Evolutionary conservation across 2,797 vertebrate genomes (phyloP).

Genomic region (Triplophysa bombifrons): DNA sequence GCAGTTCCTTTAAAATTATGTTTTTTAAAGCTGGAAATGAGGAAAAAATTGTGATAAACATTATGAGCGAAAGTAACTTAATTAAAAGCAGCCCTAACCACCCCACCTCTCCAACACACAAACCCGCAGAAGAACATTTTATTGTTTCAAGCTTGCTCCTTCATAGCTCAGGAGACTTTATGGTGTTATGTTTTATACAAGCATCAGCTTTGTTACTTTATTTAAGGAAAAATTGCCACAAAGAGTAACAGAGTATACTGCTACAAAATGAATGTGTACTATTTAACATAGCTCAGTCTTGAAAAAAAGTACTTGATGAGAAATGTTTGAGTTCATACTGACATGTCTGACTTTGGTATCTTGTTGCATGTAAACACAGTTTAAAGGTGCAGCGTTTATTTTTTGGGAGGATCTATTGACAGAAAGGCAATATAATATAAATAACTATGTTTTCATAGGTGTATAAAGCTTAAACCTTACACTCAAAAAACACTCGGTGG

Average conservation of each 20-base stretch:
- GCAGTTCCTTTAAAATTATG: constrained; percentile 30
- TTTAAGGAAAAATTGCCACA: neutral
- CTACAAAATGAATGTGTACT: neutral
- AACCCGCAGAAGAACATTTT: neutral
- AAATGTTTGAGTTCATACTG: too few relatives aligned
- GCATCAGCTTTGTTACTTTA: neutral
- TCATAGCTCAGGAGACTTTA: neutral
- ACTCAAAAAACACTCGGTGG: too few relatives aligned
- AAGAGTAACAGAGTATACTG: neutral
- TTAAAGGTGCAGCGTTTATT: too few relatives aligned
- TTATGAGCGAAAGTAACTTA: neutral
- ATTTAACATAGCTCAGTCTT: neutral
- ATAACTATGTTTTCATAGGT: too few relatives aligned
- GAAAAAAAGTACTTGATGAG: too few relatives aligned
- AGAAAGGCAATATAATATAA: too few relatives aligned
- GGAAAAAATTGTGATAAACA: constrained; percentile 21
- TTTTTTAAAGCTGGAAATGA: constrained; percentile 34
- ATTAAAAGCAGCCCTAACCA: constrained; percentile 14
- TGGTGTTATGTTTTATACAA: neutral
- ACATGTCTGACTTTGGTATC: too few relatives aligned
- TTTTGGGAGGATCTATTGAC: too few relatives aligned
- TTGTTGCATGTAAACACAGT: too few relatives aligned
- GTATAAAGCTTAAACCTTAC: too few relatives aligned
- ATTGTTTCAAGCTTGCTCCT: neutral
- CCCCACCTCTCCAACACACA: constrained; percentile 3